Evolutionary conservation across 2,888 invertebrate species (phyloP).

Genomic region (Trisateles emortualis): DNA sequence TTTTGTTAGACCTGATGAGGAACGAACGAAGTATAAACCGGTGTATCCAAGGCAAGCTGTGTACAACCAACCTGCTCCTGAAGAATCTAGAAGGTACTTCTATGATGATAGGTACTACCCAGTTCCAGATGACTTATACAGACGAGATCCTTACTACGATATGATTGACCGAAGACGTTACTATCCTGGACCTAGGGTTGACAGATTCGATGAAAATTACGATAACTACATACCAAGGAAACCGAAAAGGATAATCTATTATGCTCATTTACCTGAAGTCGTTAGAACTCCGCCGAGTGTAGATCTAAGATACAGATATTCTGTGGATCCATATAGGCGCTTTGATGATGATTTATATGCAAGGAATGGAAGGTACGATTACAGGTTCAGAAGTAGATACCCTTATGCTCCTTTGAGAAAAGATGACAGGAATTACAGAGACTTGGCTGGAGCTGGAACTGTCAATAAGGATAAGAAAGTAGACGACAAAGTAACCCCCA

Average conservation of each 20-base stretch:
- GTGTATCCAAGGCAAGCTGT: constrained; percentile 81
- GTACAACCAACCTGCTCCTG: constrained; percentile 70
- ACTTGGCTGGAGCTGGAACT: constrained; percentile 74
- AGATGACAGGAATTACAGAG: constrained; percentile 80
- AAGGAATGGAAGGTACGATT: constrained; percentile 77
- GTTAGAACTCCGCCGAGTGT: constrained; percentile 88
- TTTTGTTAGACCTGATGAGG: constrained; percentile 78
- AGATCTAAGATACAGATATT: constrained; percentile 84
- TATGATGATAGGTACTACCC: constrained; percentile 74
- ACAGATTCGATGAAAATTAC: constrained; percentile 77
- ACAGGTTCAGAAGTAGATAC: constrained; percentile 76
- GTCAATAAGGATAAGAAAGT: constrained; percentile 75
- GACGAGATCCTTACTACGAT: constrained; percentile 78
- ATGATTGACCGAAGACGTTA: constrained; percentile 71
- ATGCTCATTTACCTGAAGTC: constrained; percentile 90
- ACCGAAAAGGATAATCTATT: constrained; percentile 89
- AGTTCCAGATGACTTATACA: constrained; percentile 72
- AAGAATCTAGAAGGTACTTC: constrained; percentile 75
- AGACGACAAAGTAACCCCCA: constrained; percentile 81
- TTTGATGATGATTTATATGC: constrained; percentile 75
- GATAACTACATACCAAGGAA: constrained; percentile 78
- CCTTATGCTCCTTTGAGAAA: constrained; percentile 79
- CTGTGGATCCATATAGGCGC: constrained; percentile 77
- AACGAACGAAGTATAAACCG: constrained; percentile 70
- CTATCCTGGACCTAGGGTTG: constrained; percentile 69